Evolutionary conservation across 1,140 invertebrate genomes (phyloP).

Genomic region (Aphidius gifuensis): DNA sequence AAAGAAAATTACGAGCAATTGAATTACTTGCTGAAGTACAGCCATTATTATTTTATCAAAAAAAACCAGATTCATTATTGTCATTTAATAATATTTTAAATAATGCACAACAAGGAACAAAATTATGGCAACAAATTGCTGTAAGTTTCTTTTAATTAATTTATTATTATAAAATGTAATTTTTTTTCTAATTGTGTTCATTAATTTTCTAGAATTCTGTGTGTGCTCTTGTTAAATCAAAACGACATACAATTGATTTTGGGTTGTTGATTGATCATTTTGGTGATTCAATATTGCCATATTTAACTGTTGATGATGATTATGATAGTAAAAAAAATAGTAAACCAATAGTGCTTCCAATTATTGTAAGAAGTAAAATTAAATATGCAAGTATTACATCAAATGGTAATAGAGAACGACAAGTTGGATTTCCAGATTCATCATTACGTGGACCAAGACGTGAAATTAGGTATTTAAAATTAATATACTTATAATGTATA

Average conservation of each 20-base stretch:
- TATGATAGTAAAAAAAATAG: slow-evolving; percentile 28
- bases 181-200: not conserved
- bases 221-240: slow-evolving; percentile 47
- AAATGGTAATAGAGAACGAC: slow-evolving; percentile 37
- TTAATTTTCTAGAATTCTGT: slow-evolving; percentile 35
- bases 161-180: slow-evolving; percentile 10
- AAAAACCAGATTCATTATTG: slow-evolving; percentile 33
- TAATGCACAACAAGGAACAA: slow-evolving; percentile 38
- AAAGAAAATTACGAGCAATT: slow-evolving; percentile 43
- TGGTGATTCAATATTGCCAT: slow-evolving; percentile 50
- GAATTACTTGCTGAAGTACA: slow-evolving; percentile 48
- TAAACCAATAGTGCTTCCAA: slow-evolving; percentile 38
- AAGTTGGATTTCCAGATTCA: slow-evolving; percentile 48
- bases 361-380: slow-evolving; percentile 50
- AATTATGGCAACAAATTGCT: slow-evolving; percentile 47
- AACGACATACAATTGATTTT: slow-evolving; percentile 37
- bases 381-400: slow-evolving; percentile 44
- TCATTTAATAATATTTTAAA: slow-evolving; percentile 42
- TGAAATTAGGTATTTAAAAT: slow-evolving; percentile 45
- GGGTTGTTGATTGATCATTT: slow-evolving; percentile 43
- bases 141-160: slow-evolving; percentile 32
- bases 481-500: no score
- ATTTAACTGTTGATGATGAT: slow-evolving; percentile 33
- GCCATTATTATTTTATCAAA: slow-evolving; percentile 44
- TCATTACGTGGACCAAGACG: slow-evolving; percentile 43